Percentiles rank a stretch among this genome's conserved stretches.
Conservation (phyloP, 1,140 invertebrate genomes). For the Bicyclus anynana region DNA sequence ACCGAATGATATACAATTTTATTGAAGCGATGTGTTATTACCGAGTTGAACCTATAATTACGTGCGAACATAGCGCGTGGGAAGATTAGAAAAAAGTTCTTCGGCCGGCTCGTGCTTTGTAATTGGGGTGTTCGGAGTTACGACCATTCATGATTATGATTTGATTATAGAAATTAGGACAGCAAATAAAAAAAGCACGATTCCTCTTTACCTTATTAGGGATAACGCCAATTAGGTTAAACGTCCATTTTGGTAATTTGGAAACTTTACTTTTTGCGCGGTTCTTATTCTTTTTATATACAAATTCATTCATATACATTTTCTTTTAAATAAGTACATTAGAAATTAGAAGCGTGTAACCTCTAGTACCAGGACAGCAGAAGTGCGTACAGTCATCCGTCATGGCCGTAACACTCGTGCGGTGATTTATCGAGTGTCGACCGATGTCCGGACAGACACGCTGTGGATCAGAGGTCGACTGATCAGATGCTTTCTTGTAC, state of each 20-base stretch:
- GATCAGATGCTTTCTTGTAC: conserved; percentile 29
- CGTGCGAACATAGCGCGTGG: conserved; percentile 65
- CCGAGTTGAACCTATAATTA: conserved; percentile 70
- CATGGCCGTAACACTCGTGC: conserved; percentile 24
- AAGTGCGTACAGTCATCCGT: conserved; percentile 9
- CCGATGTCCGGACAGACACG: conserved; percentile 23
- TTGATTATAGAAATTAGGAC: conserved; percentile 52
- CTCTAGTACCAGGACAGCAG: neutral
- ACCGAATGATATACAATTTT: conserved; percentile 75
- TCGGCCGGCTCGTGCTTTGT: conserved; percentile 67
- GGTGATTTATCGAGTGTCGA: conserved; percentile 49
- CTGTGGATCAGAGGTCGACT: conserved; percentile 36
- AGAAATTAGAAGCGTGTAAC: neutral
- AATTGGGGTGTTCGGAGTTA: conserved; percentile 56
- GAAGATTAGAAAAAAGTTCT: conserved; percentile 71
- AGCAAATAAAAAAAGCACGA: conserved; percentile 38
- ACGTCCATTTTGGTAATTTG: neutral
- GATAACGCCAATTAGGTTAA: neutral
- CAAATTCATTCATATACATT: neutral
- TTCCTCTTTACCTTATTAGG: conserved; percentile 27
- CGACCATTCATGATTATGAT: conserved; percentile 52
- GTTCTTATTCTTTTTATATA: neutral
- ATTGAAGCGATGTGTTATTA: conserved; percentile 75
- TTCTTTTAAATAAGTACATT: neutral
- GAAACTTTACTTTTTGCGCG: neutral